These are phyloP conservation scores for Sebastes diploproa DNA, from an alignment of 2,797 vertebrate genomes.

Conservation along the genomic window DNA sequence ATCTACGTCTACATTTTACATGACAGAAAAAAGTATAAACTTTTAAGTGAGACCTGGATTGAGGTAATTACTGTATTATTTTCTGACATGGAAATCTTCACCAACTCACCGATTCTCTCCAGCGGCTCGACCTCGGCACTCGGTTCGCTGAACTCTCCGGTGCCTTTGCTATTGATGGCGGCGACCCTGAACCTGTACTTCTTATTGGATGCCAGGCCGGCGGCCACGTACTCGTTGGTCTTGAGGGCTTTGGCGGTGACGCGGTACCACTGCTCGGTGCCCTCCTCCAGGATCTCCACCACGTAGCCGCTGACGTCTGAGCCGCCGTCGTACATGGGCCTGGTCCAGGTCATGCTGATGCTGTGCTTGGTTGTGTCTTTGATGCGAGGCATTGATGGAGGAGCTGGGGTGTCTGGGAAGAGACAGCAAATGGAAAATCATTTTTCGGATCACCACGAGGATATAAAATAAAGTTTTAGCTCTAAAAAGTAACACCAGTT, in stretches of 20 bases:
- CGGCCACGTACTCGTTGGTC: slow-evolving; percentile 88
- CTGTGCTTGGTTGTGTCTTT: slow-evolving; percentile 95
- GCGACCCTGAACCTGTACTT: slow-evolving; percentile 96
- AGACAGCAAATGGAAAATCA: background rate
- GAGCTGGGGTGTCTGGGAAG: slow-evolving; percentile 91
- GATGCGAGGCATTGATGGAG: slow-evolving; percentile 93
- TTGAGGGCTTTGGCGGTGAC: slow-evolving; percentile 89
- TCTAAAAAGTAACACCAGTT: background rate
- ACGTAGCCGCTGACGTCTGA: slow-evolving; percentile 92
- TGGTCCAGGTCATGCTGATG: slow-evolving; percentile 95
- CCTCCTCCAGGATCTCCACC: slow-evolving; percentile 95
- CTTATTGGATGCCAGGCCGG: slow-evolving; percentile 88
- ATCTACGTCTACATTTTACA: too few species aligned
- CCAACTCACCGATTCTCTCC: slow-evolving; percentile 90
- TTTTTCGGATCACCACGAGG: background rate
- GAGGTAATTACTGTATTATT: background rate
- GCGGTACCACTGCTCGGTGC: slow-evolving; percentile 92
- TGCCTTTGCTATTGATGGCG: slow-evolving; percentile 91
- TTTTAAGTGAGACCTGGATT: too few species aligned
- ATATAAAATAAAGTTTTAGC: background rate
- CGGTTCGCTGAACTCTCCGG: slow-evolving; percentile 94
- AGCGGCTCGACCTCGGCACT: slow-evolving; percentile 88
- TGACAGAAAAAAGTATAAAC: too few species aligned
- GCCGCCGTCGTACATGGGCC: slow-evolving; percentile 96
- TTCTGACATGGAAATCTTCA: background rate